A percentile compares a stretch with the other conserved stretches of the same genome.
These are phyloP conservation scores for Takifugu flavidus DNA, from an alignment of 2,113 vertebrate genomes.

Conservation along the genomic window DNA sequence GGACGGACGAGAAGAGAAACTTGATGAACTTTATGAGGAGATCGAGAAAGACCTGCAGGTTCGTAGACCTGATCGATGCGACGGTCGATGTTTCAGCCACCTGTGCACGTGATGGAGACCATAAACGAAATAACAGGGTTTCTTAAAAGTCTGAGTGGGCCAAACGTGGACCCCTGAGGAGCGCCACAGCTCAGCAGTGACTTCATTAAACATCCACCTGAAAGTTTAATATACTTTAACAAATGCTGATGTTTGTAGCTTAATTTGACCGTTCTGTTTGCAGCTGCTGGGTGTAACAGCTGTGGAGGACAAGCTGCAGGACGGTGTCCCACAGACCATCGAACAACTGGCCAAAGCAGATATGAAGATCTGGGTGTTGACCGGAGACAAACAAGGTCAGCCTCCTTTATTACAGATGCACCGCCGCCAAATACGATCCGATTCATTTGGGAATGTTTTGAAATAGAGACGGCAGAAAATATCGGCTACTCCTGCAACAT, in stretches of 20 bases:
- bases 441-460: background rate
- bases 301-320: slow-evolving; percentile 95
- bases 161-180: no score
- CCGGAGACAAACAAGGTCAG: slow-evolving; percentile 94
- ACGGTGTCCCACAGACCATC: slow-evolving; percentile 89
- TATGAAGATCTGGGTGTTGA: slow-evolving; percentile 94
- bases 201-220: background rate
- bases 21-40: slow-evolving; percentile 84
- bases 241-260: background rate
- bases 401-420: background rate
- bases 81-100: no score
- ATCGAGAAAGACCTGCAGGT: slow-evolving; percentile 89
- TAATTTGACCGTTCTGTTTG: slow-evolving; percentile 12
- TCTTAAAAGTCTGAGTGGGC: no score
- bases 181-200: background rate
- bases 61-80: slow-evolving; percentile 8
- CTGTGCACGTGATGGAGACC: no score
- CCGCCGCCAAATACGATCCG: background rate
- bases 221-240: no score
- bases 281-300: slow-evolving; percentile 88
- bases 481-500: slow-evolving; percentile 91
- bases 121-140: no score
- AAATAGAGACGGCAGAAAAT: slow-evolving; percentile 90
- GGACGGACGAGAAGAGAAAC: slow-evolving; percentile 79
- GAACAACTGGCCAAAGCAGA: slow-evolving; percentile 85